Base-by-base conservation (phyloP, 2,888 invertebrate genomes). In the Andrena dorsata region DNA sequence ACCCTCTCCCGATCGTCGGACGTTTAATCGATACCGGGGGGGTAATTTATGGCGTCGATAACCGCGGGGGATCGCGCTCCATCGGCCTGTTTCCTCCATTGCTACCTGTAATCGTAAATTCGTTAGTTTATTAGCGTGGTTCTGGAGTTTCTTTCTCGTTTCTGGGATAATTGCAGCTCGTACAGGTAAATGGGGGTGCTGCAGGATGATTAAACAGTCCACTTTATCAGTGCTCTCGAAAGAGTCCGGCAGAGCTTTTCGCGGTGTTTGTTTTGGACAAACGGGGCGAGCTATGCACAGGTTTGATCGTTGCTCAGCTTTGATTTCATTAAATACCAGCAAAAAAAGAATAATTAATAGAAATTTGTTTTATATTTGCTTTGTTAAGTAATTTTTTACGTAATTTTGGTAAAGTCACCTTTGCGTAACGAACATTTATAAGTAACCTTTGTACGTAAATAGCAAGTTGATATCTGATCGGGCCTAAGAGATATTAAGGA, bases 41-140 rank as follows among this genome's bases (percentile, higher is more conserved):
- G n/a, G 56, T 70, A 70, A 70, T 70, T 75, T 61, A 61, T 28
- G 32, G 6, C 4, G 30, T 60, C 49, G 61, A 68, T 60, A 47
- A 63, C 35, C 49, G 10, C 32, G n/a, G 20, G 16, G n/a, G 16
- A 47, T 35, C 16, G 13, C 30, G 8, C 49, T 6, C 2, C 30
- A 16, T 51, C 16, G 32, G 56, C n/a, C 16, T n/a, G 10, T 41
- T 64, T 10, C 63, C 26, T 6, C 41, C 7, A 26, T 10, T 65
- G 20, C 56, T 10, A 20, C 6, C 8, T 30, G 64, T 13, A 61
- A 76, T 58, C 58, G 41, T 26, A 32, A 64, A 64, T 49, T 58
- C 64, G 72, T 30, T n/a, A 16, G 30, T 41, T 76, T 30, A 47
- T 71, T 30, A 53, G 63, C n/a, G 3, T 2, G 28, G 35, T 28